Percentiles rank a stretch among this genome's conserved stretches.
These are phyloP conservation scores for Neelides sp. DNA, from an alignment of 1,140 invertebrate species.

Conservation along the genomic window DNA sequence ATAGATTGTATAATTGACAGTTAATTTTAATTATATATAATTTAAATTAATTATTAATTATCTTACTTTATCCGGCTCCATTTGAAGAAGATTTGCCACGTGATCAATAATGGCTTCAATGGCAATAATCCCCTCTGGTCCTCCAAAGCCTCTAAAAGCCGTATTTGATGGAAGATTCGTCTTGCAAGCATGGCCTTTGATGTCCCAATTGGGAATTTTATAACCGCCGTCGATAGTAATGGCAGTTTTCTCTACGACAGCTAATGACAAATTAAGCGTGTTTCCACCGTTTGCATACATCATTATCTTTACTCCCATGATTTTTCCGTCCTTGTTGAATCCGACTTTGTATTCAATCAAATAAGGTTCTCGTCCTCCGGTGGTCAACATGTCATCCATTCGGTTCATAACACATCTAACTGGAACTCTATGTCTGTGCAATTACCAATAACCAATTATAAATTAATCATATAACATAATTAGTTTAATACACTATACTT, in stretches of 20 bases:
- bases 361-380: slow-evolving; percentile 41
- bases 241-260: slow-evolving; percentile 40
- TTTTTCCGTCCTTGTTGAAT: slow-evolving; percentile 35
- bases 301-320: slow-evolving; percentile 34
- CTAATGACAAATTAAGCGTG: slow-evolving; percentile 35
- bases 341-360: slow-evolving; percentile 39
- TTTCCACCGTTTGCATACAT: slow-evolving; percentile 38
- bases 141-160: slow-evolving; percentile 78
- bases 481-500: no score
- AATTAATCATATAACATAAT: no score
- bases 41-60: not conserved
- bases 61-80: slow-evolving; percentile 45
- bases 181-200: slow-evolving; percentile 57
- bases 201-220: slow-evolving; percentile 51
- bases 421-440: slow-evolving; percentile 11
- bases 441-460: no score
- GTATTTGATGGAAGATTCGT: slow-evolving; percentile 81
- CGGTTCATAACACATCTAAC: slow-evolving; percentile 36
- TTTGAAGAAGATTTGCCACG: slow-evolving; percentile 54
- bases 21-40: not conserved
- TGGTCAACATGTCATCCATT: slow-evolving; percentile 42
- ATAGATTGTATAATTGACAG: not conserved
- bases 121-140: slow-evolving; percentile 72
- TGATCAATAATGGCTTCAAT: slow-evolving; percentile 63
- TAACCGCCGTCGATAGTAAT: slow-evolving; percentile 64